Percentiles rank a stretch among this genome's conserved stretches.
Evolutionary conservation across 2,797 vertebrate genomes (phyloP).

Genomic region (Lagorchestes hirsutus): DNA sequence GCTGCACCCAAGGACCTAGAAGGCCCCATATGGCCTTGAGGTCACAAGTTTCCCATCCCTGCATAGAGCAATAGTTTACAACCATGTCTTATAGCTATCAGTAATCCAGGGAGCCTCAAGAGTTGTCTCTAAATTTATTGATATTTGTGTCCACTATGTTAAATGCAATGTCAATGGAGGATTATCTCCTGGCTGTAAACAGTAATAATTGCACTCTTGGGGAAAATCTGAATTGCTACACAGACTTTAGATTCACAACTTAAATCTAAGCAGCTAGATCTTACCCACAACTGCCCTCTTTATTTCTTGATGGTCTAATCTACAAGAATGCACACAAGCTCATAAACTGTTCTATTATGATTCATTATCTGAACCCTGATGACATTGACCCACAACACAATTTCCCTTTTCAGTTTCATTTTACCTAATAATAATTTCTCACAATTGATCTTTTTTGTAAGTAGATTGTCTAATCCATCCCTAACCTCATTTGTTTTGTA

Average conservation of each 20-base stretch:
- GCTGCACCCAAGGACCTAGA: too few species aligned
- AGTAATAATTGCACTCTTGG: neutral
- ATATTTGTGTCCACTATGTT: neutral
- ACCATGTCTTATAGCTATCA: neutral
- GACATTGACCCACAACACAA: neutral
- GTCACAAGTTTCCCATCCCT: too few species aligned
- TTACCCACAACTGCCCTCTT: neutral
- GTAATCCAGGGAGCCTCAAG: neutral
- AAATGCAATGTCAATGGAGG: neutral
- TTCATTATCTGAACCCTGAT: constrained; percentile 41
- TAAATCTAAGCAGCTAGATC: constrained; percentile 33
- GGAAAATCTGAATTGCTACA: neutral
- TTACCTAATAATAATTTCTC: constrained; percentile 30
- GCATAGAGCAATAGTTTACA: neutral
- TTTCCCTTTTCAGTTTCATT: constrained; percentile 23
- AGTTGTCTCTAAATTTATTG: neutral
- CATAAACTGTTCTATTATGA: neutral
- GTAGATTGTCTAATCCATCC: constrained; percentile 19
- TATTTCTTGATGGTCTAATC: neutral
- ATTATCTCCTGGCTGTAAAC: neutral
- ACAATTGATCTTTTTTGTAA: constrained; percentile 28
- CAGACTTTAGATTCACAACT: constrained; percentile 11
- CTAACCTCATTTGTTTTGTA: constrained; percentile 24
- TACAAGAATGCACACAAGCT: neutral
- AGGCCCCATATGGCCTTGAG: too few species aligned